Conservation (phyloP, 2,797 vertebrate species). For the Poeciliopsis turneri region DNA sequence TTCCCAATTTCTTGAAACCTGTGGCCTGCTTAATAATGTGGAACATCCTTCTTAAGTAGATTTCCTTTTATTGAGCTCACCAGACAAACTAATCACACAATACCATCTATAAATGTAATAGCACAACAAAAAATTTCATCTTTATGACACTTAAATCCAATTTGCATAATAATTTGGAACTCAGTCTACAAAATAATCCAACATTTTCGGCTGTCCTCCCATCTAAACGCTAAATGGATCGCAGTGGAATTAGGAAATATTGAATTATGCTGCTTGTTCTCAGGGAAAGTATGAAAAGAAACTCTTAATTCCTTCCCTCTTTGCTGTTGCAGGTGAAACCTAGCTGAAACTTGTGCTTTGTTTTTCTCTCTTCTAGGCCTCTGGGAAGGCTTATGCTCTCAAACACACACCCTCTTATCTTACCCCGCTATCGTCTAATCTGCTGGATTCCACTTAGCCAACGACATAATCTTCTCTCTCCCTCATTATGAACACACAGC, state of each 20-base stretch:
- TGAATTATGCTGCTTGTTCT: not conserved
- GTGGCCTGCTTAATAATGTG: no score
- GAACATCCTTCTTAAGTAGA: no score
- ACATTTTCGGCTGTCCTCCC: not conserved
- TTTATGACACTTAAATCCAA: no score
- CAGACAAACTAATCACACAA: no score
- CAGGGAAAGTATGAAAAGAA: not conserved
- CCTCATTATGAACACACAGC: conserved; percentile 71
- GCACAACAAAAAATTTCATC: no score
- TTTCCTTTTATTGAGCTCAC: no score
- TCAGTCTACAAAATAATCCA: not conserved
- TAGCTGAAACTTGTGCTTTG: conserved; percentile 41
- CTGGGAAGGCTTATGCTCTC: conserved; percentile 34
- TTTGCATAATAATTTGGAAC: no score
- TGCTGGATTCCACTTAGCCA: conserved; percentile 61
- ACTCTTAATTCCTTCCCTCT: conserved; percentile 33
- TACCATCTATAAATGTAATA: no score
- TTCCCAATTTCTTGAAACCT: no score
- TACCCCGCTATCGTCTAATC: conserved; percentile 58
- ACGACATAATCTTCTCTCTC: conserved; percentile 67
- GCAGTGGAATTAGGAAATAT: not conserved
- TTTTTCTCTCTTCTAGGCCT: conserved; percentile 23
- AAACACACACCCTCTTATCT: conserved; percentile 61
- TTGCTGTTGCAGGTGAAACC: conserved; percentile 29
- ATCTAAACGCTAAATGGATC: not conserved